Evolutionary conservation across 1,140 invertebrate species (phyloP).

Genomic region (Globodera ellingtonae): DNA sequence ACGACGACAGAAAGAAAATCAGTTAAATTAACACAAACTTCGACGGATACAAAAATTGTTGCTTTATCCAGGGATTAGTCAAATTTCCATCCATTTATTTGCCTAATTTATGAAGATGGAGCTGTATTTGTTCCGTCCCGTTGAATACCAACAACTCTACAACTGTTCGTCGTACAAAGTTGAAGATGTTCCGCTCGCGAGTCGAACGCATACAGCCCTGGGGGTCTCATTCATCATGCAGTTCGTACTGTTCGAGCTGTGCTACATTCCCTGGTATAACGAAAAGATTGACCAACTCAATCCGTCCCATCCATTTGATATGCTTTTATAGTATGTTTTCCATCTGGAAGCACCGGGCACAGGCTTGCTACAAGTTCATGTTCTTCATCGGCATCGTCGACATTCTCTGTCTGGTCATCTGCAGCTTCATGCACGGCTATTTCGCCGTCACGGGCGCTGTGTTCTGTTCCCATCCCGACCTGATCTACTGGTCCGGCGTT

Average conservation of each 20-base stretch:
- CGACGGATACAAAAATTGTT: too few species aligned
- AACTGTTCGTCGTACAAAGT: slow-evolving; percentile 24
- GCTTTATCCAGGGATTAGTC: too few species aligned
- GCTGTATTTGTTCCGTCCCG: slow-evolving; percentile 19
- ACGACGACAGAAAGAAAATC: too few species aligned
- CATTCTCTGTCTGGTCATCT: slow-evolving; percentile 18
- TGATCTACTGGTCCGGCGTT: slow-evolving; percentile 26
- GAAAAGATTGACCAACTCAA: neutral
- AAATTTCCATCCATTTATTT: too few species aligned
- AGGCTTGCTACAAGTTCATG: slow-evolving; percentile 32
- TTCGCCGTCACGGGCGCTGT: slow-evolving; percentile 28
- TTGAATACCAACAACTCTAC: slow-evolving; percentile 20
- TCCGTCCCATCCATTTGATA: neutral
- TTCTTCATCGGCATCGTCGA: slow-evolving; percentile 32
- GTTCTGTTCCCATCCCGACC: slow-evolving; percentile 26
- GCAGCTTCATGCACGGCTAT: slow-evolving; percentile 22
- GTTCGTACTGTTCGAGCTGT: slow-evolving; percentile 24
- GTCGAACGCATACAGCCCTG: neutral
- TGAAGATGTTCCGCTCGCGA: slow-evolving; percentile 22
- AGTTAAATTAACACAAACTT: too few species aligned
- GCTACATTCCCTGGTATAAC: neutral
- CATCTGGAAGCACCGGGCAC: slow-evolving; percentile 22
- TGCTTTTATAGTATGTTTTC: slow-evolving; percentile 8
- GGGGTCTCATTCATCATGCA: slow-evolving; percentile 18
- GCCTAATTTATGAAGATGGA: slow-evolving; percentile 8